Conservation (phyloP, 2,113 vertebrate genomes). For the Mus pahari region DNA sequence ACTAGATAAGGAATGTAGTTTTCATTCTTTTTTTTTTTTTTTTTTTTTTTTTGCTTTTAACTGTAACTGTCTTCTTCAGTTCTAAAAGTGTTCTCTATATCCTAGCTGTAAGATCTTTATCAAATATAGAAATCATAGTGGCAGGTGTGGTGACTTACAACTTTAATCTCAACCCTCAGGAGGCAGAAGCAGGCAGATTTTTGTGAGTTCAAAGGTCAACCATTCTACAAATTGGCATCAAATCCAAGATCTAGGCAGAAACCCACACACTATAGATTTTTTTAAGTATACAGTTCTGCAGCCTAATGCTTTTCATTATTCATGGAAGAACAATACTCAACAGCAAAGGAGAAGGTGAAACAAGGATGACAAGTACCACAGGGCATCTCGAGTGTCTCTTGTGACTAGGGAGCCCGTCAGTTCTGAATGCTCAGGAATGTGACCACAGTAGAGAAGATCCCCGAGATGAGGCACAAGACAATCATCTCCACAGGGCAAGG, state of each 20-base stretch:
- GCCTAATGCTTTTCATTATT: slow-evolving; percentile 34
- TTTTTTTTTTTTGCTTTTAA: not conserved
- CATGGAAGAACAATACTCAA: not conserved
- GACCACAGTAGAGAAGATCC: not conserved
- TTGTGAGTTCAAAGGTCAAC: not conserved
- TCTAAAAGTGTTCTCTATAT: not conserved
- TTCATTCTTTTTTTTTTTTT: not conserved
- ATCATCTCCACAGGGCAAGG: not conserved
- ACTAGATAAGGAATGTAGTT: not conserved
- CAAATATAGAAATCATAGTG: not conserved
- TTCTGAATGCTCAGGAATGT: not conserved
- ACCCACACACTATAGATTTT: not conserved
- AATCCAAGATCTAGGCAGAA: too few relatives aligned
- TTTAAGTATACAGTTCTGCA: not conserved
- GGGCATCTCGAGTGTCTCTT: not conserved
- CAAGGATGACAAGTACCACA: not conserved
- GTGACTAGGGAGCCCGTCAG: not conserved
- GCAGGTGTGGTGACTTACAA: not conserved
- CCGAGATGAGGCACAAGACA: not conserved
- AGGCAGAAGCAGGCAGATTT: not conserved
- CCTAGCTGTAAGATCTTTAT: not conserved
- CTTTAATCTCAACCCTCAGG: not conserved
- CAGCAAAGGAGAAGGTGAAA: not conserved
- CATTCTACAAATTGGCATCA: not conserved
- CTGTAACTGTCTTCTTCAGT: not conserved